Percentiles rank a stretch among this genome's conserved stretches.
These are phyloP conservation scores for Deladenus siricidicola DNA, from an alignment of 2,888 invertebrate species.

Conservation along the genomic window DNA sequence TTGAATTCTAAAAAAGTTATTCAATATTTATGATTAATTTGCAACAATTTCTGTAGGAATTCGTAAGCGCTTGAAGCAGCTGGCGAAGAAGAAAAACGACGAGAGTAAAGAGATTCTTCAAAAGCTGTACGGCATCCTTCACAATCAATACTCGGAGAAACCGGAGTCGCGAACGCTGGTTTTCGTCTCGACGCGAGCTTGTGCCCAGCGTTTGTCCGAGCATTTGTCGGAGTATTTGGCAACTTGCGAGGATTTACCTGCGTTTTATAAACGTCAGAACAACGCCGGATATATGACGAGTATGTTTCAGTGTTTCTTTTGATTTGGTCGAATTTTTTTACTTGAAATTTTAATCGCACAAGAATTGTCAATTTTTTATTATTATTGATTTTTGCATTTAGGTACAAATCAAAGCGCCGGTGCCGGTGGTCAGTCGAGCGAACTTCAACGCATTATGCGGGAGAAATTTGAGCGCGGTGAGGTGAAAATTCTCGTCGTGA, in stretches of 20 bases:
- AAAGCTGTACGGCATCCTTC: slow-evolving; percentile 5
- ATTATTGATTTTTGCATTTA: slow-evolving; percentile 8
- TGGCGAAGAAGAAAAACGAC: not conserved
- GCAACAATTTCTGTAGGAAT: slow-evolving; percentile 1
- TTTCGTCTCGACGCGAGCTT: slow-evolving; percentile 26
- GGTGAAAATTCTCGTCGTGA: slow-evolving; percentile 39
- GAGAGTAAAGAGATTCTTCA: slow-evolving; percentile 11
- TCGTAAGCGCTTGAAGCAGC: not conserved
- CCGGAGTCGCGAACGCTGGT: slow-evolving; percentile 24
- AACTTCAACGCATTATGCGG: slow-evolving; percentile 25
- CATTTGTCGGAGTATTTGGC: slow-evolving; percentile 4
- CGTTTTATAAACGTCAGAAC: slow-evolving; percentile 4
- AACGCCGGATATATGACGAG: slow-evolving; percentile 10
- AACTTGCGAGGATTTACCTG: not conserved
- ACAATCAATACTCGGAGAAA: slow-evolving; percentile 15
- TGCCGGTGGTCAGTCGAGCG: slow-evolving; percentile 22
- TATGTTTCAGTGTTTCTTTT: slow-evolving; percentile 1
- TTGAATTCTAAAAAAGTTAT: too few species aligned
- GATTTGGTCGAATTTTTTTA: not conserved
- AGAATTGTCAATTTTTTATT: not conserved
- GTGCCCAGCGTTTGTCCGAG: slow-evolving; percentile 11
- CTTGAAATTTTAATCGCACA: not conserved
- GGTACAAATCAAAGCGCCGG: slow-evolving; percentile 29
- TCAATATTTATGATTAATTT: not conserved
- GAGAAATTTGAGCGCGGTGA: slow-evolving; percentile 31